Base-by-base conservation (phyloP, 2,113 vertebrate genomes). In the Aspidoscelis tigris region DNA sequence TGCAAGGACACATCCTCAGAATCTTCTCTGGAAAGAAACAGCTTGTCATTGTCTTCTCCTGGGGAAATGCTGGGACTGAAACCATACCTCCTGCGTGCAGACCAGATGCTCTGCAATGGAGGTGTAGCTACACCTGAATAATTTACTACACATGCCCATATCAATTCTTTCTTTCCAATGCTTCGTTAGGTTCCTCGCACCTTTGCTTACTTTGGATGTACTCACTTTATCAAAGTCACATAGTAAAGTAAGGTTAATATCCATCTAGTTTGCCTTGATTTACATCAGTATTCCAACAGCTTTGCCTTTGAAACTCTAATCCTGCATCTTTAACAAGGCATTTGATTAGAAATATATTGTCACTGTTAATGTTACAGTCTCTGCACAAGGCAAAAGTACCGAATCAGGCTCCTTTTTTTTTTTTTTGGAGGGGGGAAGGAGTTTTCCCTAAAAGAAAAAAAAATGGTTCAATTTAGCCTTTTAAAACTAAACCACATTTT, bases 401-500 rank as follows among this genome's bases (percentile, higher is more conserved):
- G 50, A 89, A 86, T 58, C 39, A 65, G 79, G 26, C 73, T 91
- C 80, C 1, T 0, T 80, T 93, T 87, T 85, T 82, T 86, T n/a
- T 33, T 33, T 33, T 33, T 33, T 79, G 39, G 39, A 20, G 41
- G 6, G 41, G 6, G 18, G 3, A 21, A 11, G 5, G 3, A 43
- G n/a, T 41, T 18, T 71, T 71, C 41, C 43, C 47, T 77, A 58
- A 44, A 58, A 44, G 41, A 53, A 21, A 70, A 50, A 39, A 50
- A 21, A n/a, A n/a, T 84, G 22, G 82, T 89, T 70, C 44, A 41
- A 12, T 76, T 70, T 89, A 69, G 10, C 44, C 74, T 82, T 90
- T 90, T 86, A 88, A 90, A 92, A 90, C 72, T 88, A 93, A 90
- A 84, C 85, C 89, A 82, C 85, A 87, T 86, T 83, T 89, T 83